Conservation (phyloP, 1,140 invertebrate species). For the Chionoecetes opilio region DNA sequence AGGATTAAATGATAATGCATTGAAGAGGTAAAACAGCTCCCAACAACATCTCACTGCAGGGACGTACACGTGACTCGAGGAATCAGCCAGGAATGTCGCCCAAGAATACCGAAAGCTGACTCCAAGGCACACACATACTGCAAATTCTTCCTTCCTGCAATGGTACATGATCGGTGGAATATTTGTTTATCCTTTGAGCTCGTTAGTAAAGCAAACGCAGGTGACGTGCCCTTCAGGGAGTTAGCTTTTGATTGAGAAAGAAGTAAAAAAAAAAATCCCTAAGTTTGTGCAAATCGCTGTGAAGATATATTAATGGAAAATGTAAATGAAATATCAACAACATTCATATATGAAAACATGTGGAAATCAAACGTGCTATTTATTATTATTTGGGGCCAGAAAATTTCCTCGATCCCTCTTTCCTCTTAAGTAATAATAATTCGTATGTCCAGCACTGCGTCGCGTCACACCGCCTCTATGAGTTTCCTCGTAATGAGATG, state of each 20-base stretch:
- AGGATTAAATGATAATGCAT: neutral
- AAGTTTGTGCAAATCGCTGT: neutral
- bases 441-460: neutral
- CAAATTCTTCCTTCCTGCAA: neutral
- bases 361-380: neutral
- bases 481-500: slow-evolving; percentile 42
- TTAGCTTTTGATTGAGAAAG: neutral
- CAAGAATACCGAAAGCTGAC: neutral
- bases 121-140: neutral
- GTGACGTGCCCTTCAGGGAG: neutral
- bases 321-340: slow-evolving; percentile 31
- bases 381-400: neutral
- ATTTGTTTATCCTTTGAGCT: neutral
- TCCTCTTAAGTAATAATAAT: neutral
- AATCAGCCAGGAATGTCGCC: too few relatives aligned
- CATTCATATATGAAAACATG: slow-evolving; percentile 3
- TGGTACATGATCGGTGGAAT: neutral
- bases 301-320: slow-evolving; percentile 21
- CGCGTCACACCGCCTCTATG: neutral
- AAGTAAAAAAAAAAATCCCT: neutral
- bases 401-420: slow-evolving; percentile 13
- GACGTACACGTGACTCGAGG: neutral
- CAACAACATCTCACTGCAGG: neutral
- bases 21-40: neutral
- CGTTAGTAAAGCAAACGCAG: neutral